These are phyloP conservation scores for Podocnemis expansa DNA, from an alignment of 2,113 vertebrate genomes.

Conservation along the genomic window DNA sequence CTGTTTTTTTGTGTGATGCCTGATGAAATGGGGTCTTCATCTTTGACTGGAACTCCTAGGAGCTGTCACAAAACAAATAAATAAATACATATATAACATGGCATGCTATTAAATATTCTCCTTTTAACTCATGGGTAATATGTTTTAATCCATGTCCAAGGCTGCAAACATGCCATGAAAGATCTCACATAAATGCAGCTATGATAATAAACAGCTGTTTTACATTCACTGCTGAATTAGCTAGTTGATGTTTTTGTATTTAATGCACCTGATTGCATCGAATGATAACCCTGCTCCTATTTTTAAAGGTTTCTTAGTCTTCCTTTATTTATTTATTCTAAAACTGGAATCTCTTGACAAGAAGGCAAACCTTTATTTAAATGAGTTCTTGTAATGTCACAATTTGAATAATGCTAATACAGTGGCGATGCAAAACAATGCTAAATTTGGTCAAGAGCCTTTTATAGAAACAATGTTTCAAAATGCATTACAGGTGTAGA, in stretches of 20 bases:
- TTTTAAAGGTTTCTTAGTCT: not conserved
- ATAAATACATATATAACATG: not conserved
- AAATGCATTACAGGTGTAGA: not conserved
- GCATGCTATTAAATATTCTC: accelerated
- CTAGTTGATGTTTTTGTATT: accelerated
- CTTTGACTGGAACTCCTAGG: accelerated
- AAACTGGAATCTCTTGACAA: not conserved
- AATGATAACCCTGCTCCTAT: not conserved
- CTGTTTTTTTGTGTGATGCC: not conserved
- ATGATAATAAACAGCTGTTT: not conserved
- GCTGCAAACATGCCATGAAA: not conserved
- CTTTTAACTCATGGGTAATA: not conserved
- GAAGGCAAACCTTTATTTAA: not conserved
- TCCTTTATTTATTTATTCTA: not conserved
- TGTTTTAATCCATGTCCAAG: not conserved
- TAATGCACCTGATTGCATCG: accelerated
- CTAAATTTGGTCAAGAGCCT: not conserved
- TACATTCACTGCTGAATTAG: not conserved
- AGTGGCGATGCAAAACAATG: not conserved
- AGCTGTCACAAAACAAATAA: not conserved
- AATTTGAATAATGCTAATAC: not conserved
- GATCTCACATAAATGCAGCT: not conserved
- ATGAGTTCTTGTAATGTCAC: not conserved
- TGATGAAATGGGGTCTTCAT: not conserved
- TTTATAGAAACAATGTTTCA: not conserved